Conservation (phyloP, 2,797 vertebrate genomes). For the Diplodus puntazzo region DNA sequence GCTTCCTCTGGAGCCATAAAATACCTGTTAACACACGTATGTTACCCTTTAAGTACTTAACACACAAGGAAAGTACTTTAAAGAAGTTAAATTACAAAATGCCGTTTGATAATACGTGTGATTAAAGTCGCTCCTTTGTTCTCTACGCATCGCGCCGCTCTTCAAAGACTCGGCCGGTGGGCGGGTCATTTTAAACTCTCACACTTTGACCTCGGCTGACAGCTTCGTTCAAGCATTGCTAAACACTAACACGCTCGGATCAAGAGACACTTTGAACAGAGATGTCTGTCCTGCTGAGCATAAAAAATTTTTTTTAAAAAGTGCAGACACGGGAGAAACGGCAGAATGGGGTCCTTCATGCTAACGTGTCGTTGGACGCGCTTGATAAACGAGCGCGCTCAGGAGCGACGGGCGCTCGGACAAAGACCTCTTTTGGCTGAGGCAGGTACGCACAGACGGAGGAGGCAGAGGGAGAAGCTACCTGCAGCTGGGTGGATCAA, state of each 20-base stretch:
- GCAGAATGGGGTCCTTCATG: slow-evolving; percentile 65
- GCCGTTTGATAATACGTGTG: neutral
- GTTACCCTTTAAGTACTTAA: neutral
- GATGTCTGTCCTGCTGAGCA: slow-evolving; percentile 22
- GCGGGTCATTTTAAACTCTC: slow-evolving; percentile 30
- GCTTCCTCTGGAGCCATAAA: no score
- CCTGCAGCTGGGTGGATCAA: slow-evolving; percentile 75
- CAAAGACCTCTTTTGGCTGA: slow-evolving; percentile 74
- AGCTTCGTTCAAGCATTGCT: slow-evolving; percentile 28
- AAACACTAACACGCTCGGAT: slow-evolving; percentile 43
- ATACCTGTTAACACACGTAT: no score
- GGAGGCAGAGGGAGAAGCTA: slow-evolving; percentile 43
- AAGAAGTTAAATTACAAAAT: neutral
- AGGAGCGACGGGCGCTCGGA: slow-evolving; percentile 44
- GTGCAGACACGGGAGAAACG: slow-evolving; percentile 43
- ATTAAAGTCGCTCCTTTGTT: slow-evolving; percentile 21
- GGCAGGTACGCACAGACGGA: slow-evolving; percentile 60
- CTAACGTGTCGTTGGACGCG: slow-evolving; percentile 58
- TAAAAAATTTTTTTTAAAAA: slow-evolving; percentile 50
- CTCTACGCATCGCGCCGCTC: slow-evolving; percentile 15
- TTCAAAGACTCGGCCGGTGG: slow-evolving; percentile 29
- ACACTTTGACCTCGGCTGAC: slow-evolving; percentile 29
- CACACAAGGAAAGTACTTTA: neutral
- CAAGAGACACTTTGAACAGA: slow-evolving; percentile 43
- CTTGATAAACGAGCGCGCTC: slow-evolving; percentile 66